phyloP scores from a whole-genome alignment of 2,113 vertebrate species.

The Nansenia antarctica region DNA sequence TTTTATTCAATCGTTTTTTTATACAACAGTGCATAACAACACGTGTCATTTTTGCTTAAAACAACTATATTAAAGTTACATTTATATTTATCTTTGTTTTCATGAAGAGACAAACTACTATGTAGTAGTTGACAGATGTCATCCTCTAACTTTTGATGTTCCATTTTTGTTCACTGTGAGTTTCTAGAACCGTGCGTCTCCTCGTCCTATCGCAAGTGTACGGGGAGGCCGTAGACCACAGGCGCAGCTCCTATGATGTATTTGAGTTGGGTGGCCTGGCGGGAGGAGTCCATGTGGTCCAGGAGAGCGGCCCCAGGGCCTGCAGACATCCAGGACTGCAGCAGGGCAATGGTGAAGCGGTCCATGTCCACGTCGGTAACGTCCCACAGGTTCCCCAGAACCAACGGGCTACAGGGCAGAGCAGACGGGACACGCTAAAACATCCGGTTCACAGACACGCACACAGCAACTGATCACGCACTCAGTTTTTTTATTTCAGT shows the following conservation, averaged over 20 bases:
- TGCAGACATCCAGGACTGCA: conserved; percentile 84
- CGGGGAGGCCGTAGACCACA: conserved; percentile 85
- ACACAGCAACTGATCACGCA: neutral
- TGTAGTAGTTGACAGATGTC: too few relatives aligned
- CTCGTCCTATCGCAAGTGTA: conserved; percentile 68
- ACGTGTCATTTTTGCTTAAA: too few relatives aligned
- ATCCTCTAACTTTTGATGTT: too few relatives aligned
- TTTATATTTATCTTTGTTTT: too few relatives aligned
- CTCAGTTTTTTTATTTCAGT: neutral
- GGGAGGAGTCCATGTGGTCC: conserved; percentile 74
- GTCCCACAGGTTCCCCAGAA: conserved; percentile 92
- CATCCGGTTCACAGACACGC: neutral
- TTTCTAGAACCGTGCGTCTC: neutral
- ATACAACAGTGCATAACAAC: too few relatives aligned
- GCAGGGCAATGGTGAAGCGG: conserved; percentile 83
- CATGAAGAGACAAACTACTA: too few relatives aligned
- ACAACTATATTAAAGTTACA: too few relatives aligned
- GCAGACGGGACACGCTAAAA: neutral
- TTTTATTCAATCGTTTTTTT: too few relatives aligned
- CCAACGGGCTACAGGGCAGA: conserved; percentile 74
- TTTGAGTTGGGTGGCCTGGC: conserved; percentile 83
- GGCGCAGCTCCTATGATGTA: conserved; percentile 89
- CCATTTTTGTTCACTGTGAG: too few relatives aligned
- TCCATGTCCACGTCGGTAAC: conserved; percentile 92
- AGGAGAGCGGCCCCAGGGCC: conserved; percentile 79